Conservation (phyloP, 2,113 vertebrate species). For the Lichenostomus cassidix region DNA sequence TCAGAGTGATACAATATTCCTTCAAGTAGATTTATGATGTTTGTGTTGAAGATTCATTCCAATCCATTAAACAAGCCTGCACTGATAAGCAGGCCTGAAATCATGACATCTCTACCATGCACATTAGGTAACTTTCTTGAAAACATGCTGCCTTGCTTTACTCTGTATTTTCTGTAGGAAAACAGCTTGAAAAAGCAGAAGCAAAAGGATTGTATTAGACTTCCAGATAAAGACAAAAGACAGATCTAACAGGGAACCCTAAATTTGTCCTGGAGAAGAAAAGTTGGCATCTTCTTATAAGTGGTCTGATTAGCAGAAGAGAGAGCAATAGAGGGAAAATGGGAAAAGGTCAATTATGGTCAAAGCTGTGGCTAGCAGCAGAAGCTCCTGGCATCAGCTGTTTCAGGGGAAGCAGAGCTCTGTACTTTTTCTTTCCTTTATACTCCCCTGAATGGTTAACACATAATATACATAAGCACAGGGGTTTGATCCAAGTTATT, state of each 20-base stretch:
- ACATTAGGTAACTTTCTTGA: neutral
- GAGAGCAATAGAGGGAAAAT: neutral
- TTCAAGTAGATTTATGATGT: neutral
- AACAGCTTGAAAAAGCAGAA: neutral
- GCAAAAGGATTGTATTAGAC: neutral
- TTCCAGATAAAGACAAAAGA: neutral
- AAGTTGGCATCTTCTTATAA: neutral
- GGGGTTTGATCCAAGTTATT: neutral
- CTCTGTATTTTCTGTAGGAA: neutral
- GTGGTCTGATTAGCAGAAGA: neutral
- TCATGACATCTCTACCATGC: neutral
- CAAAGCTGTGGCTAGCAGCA: neutral
- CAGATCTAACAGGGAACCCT: neutral
- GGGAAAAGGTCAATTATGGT: rapidly evolving
- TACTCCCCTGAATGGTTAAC: neutral
- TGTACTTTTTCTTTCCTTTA: neutral
- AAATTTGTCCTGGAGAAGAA: neutral
- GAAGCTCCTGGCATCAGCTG: neutral
- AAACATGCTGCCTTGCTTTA: neutral
- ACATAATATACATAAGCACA: neutral
- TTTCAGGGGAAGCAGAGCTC: neutral
- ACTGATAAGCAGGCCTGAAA: neutral
- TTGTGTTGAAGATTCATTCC: neutral
- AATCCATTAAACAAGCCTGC: neutral
- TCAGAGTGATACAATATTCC: neutral